Conservation (phyloP, 2,888 invertebrate species). For the Cancer borealis region DNA sequence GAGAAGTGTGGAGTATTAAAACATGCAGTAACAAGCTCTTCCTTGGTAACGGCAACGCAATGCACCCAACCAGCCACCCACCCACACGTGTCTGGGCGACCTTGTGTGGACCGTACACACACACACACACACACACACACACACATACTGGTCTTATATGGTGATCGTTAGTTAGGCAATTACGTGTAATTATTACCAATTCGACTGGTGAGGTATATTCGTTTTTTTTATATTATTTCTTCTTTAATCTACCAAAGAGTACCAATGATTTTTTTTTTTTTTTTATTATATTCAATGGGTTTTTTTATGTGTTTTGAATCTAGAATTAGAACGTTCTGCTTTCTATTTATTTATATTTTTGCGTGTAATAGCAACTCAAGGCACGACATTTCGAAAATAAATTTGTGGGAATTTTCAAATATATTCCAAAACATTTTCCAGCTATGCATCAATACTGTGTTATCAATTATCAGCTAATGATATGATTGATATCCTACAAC, state of each 20-base stretch:
- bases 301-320: not conserved
- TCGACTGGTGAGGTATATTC: not conserved
- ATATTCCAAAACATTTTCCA: no score
- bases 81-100: conserved; percentile 7
- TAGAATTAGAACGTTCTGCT: no score
- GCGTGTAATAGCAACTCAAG: no score
- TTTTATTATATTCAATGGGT: not conserved
- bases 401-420: no score
- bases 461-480: no score
- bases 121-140: conserved; percentile 33
- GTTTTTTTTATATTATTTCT: not conserved
- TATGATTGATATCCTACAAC: no score
- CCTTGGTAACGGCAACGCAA: not conserved
- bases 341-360: no score
- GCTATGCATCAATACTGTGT: no score
- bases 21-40: not conserved
- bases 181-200: not conserved
- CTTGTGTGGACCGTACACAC: conserved; percentile 9
- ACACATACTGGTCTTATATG: not conserved
- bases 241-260: not conserved
- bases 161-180: not conserved
- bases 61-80: not conserved
- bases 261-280: not conserved
- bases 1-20: not conserved
- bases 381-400: no score